Percentiles rank a stretch among this genome's conserved stretches.
Conservation (phyloP, 2,113 vertebrate species). For the Dipodomys merriami region DNA sequence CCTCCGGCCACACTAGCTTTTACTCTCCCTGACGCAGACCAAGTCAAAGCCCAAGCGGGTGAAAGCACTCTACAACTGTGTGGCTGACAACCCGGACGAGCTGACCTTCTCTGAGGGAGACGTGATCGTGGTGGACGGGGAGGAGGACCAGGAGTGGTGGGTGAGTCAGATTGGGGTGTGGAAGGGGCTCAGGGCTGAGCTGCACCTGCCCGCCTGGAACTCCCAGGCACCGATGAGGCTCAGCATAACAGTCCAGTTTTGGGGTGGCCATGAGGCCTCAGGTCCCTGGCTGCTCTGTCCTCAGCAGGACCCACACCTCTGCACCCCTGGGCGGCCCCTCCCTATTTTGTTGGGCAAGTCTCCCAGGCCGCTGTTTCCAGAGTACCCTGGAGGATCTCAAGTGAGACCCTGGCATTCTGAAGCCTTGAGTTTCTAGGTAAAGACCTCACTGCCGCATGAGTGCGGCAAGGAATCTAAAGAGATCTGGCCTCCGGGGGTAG, state of each 20-base stretch:
- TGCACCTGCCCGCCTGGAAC: too few species aligned
- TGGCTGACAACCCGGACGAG: slow-evolving; percentile 95
- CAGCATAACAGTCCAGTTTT: background rate
- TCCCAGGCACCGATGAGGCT: too few species aligned
- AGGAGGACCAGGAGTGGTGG: slow-evolving; percentile 98
- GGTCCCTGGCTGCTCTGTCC: background rate
- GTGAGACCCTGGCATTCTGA: background rate
- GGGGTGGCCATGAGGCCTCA: background rate
- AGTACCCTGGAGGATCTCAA: background rate
- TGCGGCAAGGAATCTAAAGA: too few species aligned
- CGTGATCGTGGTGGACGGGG: slow-evolving; percentile 95
- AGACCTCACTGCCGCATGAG: accelerated
- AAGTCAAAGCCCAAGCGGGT: slow-evolving; percentile 93
- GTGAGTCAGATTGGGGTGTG: slow-evolving; percentile 86
- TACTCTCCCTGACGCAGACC: slow-evolving; percentile 81
- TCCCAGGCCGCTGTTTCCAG: background rate
- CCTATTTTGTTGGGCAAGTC: accelerated
- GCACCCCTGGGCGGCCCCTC: accelerated
- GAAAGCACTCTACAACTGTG: slow-evolving; percentile 95
- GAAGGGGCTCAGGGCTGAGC: too few species aligned
- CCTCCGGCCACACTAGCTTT: too few species aligned
- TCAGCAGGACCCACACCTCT: background rate
- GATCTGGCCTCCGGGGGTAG: too few species aligned
- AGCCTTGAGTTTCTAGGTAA: background rate
- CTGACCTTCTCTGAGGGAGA: slow-evolving; percentile 95